Evolutionary conservation across 2,888 invertebrate species (phyloP).

Genomic region (Parnassius apollo): DNA sequence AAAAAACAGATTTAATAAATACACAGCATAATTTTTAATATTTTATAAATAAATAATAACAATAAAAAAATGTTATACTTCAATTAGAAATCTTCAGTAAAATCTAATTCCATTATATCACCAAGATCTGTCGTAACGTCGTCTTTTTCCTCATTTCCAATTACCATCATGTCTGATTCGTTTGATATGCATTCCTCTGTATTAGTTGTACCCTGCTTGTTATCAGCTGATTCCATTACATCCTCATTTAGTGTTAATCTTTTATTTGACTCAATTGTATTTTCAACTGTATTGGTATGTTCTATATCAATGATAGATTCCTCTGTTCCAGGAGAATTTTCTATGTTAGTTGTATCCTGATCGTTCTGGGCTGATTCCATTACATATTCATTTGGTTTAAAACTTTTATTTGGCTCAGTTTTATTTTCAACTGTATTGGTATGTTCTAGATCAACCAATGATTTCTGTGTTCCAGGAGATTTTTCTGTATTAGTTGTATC

Average conservation of each 20-base stretch:
- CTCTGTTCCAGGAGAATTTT: no score
- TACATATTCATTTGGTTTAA: neutral
- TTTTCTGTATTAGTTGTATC: neutral
- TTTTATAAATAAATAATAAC: no score
- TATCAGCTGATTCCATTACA: neutral
- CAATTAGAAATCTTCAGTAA: constrained; percentile 59
- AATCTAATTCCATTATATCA: constrained; percentile 66
- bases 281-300: neutral
- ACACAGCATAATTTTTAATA: no score
- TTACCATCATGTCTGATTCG: neutral
- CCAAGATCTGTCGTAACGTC: constrained; percentile 12
- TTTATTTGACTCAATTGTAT: neutral
- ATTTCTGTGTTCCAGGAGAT: neutral
- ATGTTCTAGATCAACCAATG: neutral
- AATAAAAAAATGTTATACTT: no score
- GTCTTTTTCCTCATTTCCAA: neutral
- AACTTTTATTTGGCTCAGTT: neutral
- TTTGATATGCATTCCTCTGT: neutral
- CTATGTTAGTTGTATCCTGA: neutral
- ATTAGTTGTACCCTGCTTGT: neutral
- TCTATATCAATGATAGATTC: neutral
- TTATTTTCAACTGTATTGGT: neutral
- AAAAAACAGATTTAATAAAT: no score
- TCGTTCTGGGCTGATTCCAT: neutral
- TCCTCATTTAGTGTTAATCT: neutral